Conservation (phyloP, 2,888 invertebrate species). For the Dasysyrphus albostriatus region DNA sequence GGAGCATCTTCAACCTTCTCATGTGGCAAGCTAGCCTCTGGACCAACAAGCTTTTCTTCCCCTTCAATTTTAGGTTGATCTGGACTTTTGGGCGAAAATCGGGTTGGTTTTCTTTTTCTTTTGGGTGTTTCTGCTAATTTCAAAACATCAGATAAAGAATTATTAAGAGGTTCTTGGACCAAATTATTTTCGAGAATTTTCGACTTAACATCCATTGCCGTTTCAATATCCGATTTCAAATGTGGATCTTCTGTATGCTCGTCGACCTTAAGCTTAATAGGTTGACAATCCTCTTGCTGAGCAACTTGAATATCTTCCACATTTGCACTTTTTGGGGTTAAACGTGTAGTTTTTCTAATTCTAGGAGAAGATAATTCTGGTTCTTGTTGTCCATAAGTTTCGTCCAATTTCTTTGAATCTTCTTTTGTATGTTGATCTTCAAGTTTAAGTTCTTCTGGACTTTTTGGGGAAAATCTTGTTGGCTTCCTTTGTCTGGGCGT, state of each 20-base stretch:
- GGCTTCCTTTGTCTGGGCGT: slow-evolving; percentile 5
- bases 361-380: background rate
- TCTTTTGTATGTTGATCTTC: background rate
- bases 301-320: background rate
- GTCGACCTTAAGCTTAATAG: background rate
- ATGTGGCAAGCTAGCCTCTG: background rate
- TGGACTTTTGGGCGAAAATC: slow-evolving; percentile 20
- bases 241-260: background rate
- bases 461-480: slow-evolving; percentile 14
- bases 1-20: background rate
- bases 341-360: background rate
- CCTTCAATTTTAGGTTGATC: background rate
- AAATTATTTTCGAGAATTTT: background rate
- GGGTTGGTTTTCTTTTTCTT: slow-evolving; percentile 16
- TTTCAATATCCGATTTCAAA: background rate
- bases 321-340: background rate
- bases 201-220: background rate
- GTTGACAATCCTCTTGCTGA: background rate
- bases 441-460: background rate
- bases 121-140: slow-evolving; percentile 19
- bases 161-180: background rate
- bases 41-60: background rate
- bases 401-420: background rate
- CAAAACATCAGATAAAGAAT: background rate
- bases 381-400: background rate